These are phyloP conservation scores for Mus spicilegus DNA, from an alignment of 2,113 vertebrate genomes.

Conservation along the genomic window DNA sequence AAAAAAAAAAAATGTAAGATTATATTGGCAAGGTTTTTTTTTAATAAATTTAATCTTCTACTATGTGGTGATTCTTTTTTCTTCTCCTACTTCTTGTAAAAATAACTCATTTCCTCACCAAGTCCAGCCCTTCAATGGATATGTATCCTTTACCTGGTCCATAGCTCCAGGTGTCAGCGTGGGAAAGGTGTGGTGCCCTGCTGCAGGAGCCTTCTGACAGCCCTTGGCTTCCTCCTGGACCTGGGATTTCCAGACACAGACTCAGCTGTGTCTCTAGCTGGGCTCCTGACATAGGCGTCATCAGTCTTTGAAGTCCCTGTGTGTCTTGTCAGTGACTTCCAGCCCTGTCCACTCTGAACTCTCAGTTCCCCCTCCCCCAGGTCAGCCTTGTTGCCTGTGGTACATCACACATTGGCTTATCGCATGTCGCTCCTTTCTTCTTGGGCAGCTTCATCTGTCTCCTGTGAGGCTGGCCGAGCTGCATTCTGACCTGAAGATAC, in stretches of 20 bases:
- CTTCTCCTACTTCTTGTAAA: accelerated
- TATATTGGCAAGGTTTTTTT: neutral
- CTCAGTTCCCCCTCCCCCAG: neutral
- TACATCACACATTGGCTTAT: neutral
- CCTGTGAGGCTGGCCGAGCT: constrained; percentile 93
- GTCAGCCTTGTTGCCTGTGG: neutral
- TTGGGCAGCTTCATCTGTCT: constrained; percentile 90
- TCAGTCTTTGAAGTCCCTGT: accelerated
- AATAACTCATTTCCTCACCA: neutral
- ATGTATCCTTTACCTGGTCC: no score
- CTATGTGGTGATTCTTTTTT: accelerated
- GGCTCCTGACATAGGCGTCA: neutral
- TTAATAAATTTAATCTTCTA: accelerated
- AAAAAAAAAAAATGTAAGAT: neutral
- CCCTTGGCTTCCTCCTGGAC: accelerated
- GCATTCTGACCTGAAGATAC: constrained; percentile 96
- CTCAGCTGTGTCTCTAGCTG: neutral
- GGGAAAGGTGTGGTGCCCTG: neutral
- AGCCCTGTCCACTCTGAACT: neutral
- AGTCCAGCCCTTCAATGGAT: accelerated
- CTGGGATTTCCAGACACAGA: accelerated
- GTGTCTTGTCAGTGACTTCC: neutral
- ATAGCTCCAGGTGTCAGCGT: accelerated
- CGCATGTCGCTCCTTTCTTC: accelerated
- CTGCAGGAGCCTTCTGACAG: accelerated